Base-by-base conservation (phyloP, 2,888 invertebrate genomes). In the Volucella bombylans region DNA sequence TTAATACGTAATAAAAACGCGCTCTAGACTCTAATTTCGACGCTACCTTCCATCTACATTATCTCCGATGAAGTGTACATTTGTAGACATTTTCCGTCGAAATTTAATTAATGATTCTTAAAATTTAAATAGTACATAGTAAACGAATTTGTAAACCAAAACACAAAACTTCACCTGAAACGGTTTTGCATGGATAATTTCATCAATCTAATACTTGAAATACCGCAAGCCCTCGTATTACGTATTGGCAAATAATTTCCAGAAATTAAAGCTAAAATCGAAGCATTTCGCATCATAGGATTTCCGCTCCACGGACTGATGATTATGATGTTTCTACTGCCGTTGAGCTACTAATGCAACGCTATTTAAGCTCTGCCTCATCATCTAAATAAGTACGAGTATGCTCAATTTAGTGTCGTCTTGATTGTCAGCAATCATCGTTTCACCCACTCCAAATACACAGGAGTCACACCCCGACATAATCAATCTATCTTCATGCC, bases 241-340 rank as follows among this genome's bases (percentile, higher is more conserved):
- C 6, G 31, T 31, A 31, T 31, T 55, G 12, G 14, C 8, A 52
- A 62, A 61, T 52, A 62, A 72, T 61, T 62, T 72, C 15, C 14
- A 14, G 14, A 41, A 65, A 74, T 47, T 57, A 49, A 74, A 74
- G 47, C 31, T 41, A 23, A 57, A 8, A 55, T n/a, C 18, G 12
- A 12, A 50, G 57, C 65, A 65, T 74, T 65, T 67, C 0, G 15
- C 72, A 72, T 72, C 57, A 57, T 52, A 14, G 39, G 41, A 54
- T 59, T 52, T 52, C 45, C 23, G 8, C 31, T 59, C 59, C 59
- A 45, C 62, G 64, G 15, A 47, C 65, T 57, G 57, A 50, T 59
- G 50, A 54, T 50, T 52, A 43, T 43, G n/a, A 12, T 23, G 31
- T 61, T 14, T 50, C 8, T 12, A 39, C 18, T 14, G 41, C 15